These are phyloP conservation scores for Zaprionus ornatus DNA, from an alignment of 1,140 invertebrate species.

Conservation along the genomic window DNA sequence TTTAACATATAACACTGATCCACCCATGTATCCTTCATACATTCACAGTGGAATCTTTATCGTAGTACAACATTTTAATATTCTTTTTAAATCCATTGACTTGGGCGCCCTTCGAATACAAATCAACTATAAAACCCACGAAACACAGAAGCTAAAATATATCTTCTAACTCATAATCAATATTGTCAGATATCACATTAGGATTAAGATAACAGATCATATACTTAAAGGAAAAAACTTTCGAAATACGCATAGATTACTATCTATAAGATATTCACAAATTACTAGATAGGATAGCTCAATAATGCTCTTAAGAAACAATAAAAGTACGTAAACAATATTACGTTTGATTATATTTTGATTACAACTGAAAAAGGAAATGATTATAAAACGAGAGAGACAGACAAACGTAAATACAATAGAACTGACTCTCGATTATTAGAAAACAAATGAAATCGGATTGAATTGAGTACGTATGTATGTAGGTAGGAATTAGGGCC, in stretches of 20 bases:
- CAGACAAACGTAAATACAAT: not conserved
- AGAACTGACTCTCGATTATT: not conserved
- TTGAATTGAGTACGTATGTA: not conserved
- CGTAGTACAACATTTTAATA: no score
- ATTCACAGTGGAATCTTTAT: conserved; percentile 1
- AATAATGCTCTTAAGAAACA: conserved; percentile 5
- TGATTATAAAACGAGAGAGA: not conserved
- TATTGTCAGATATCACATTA: not conserved
- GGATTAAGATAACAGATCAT: conserved; percentile 1
- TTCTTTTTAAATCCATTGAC: not conserved
- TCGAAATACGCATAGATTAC: conserved; percentile 5
- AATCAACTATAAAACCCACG: conserved; percentile 10
- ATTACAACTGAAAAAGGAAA: not conserved
- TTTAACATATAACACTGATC: conserved; percentile 24
- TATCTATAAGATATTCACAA: not conserved
- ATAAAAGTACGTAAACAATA: conserved; percentile 2
- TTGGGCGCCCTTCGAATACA: not conserved
- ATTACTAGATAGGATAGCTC: conserved; percentile 4
- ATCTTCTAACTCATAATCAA: conserved; percentile 3
- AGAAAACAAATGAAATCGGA: not conserved
- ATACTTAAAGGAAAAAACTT: not conserved
- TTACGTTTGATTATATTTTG: not conserved
- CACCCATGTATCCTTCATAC: conserved; percentile 10
- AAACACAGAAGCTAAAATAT: conserved; percentile 19
- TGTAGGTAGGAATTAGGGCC: conserved; percentile 1